Percentiles rank a stretch among this genome's conserved stretches.
Conservation (phyloP, 2,797 vertebrate genomes). For the Ctenopoma kingsleyae region DNA sequence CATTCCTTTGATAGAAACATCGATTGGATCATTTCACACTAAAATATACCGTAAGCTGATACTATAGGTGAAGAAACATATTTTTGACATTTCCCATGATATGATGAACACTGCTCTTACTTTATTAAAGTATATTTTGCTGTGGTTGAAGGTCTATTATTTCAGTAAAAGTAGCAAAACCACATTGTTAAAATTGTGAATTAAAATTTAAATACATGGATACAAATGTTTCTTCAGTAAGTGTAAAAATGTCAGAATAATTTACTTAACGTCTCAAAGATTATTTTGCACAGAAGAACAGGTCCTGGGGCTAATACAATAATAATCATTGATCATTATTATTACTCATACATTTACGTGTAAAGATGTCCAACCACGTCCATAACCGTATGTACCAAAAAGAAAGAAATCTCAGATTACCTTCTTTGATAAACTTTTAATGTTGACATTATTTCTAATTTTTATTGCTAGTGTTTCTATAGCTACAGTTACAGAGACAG, state of each 20-base stretch:
- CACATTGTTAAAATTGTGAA: not conserved
- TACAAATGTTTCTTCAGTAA: not conserved
- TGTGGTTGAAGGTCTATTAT: not conserved
- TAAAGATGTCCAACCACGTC: too few relatives aligned
- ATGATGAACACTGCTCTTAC: not conserved
- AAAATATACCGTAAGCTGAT: not conserved
- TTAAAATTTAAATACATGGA: not conserved
- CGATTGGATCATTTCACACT: not conserved
- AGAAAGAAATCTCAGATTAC: too few relatives aligned
- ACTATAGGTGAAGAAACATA: not conserved
- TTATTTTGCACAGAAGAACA: not conserved
- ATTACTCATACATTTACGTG: not conserved
- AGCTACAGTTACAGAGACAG: too few relatives aligned
- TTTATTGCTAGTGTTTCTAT: too few relatives aligned
- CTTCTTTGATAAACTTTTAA: too few relatives aligned
- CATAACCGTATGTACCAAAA: not conserved
- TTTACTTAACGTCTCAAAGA: not conserved
- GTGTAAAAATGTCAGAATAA: not conserved
- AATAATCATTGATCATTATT: not conserved
- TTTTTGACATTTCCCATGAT: not conserved
- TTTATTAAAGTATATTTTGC: not conserved
- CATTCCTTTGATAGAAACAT: constrained; percentile 18
- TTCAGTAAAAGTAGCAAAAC: not conserved
- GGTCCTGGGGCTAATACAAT: not conserved
- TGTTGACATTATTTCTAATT: too few relatives aligned